phyloP scores from a whole-genome alignment of 2,797 vertebrate species.

The Lacerta bilineata region DNA sequence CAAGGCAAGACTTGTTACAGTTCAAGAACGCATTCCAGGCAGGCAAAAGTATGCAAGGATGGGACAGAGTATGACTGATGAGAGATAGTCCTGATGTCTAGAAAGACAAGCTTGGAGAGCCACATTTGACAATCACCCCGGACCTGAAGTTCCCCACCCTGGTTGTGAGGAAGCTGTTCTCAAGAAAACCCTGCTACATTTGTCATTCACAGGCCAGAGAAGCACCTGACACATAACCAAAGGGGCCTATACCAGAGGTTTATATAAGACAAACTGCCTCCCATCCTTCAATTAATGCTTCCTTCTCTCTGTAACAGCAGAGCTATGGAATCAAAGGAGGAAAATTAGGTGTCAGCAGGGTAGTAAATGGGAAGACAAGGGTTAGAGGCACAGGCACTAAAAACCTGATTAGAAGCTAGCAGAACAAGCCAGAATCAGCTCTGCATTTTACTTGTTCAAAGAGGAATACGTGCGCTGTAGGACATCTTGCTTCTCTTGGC shows the following conservation, averaged over 20 bases:
- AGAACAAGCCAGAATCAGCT: not conserved
- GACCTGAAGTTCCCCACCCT: too few relatives aligned
- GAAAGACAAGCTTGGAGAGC: too few relatives aligned
- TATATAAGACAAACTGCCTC: not conserved
- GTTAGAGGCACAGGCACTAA: constrained; percentile 13
- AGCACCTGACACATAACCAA: not conserved
- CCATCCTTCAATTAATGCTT: constrained; percentile 6
- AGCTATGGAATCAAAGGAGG: constrained; percentile 25
- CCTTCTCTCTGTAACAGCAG: not conserved
- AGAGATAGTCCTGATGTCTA: too few relatives aligned
- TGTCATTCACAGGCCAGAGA: not conserved
- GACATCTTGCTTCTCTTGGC: constrained; percentile 37
- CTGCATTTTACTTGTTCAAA: not conserved
- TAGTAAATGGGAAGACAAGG: constrained; percentile 44
- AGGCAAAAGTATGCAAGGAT: too few relatives aligned
- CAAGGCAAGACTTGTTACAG: too few relatives aligned
- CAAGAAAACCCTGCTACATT: not conserved
- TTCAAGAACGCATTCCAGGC: too few relatives aligned
- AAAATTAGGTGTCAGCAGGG: constrained; percentile 28
- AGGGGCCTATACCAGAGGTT: constrained; percentile 4
- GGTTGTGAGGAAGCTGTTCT: not conserved
- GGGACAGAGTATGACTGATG: too few relatives aligned
- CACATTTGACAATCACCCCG: too few relatives aligned
- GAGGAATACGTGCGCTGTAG: constrained; percentile 15
- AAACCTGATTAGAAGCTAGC: constrained; percentile 8